Evolutionary conservation across 1,140 invertebrate genomes (phyloP), one percentile per base, ranked within the genome.

Genomic region (Gryon sp.): DNA sequence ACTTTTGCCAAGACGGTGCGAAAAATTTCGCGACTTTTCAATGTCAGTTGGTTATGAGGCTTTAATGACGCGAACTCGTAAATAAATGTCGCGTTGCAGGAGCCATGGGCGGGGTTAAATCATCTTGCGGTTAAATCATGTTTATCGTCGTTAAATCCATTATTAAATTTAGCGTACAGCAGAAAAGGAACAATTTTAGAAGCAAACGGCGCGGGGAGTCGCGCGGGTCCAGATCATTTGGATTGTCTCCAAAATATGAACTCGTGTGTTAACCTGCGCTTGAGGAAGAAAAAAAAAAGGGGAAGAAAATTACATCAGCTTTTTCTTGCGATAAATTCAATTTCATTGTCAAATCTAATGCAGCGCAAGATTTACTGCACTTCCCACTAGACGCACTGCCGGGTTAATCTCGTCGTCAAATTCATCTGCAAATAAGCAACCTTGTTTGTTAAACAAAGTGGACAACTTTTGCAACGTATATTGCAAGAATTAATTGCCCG

Each of bases 61-160:
- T 48, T 55, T 55, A 46, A 57, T 68, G 55, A 55, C 30, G 22
- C 32, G 15, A 5, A 32, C 32, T 57, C 63, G 32, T 57, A 68
- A 68, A 68, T 68, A 57, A 68, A 50, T 40, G 41, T 50, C 15
- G 32, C 62, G 26, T 28, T 32, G 38, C 24, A 12, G 20, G 8
- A 50, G 34, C 22, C 15, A 34, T 26, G 41, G 41, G 28, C 52
- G 53, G 53, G 30, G 53, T 40, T 41, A 30, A 46, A 20, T 43
- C 14, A 59, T 9, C 34, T 69, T 19, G 28, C 43, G 12, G 19
- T 15, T 70, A 70, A 70, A 70, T 70, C 55, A 70, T 45, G 66
- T 60, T 70, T 70, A 60, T 53, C 45, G 55, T 48, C 46, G 65
- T 70, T 70, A 60, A 70, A 60, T 59, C 38, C 55, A 70, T 70